Percentiles rank a stretch among this genome's conserved stretches.
Evolutionary conservation across 64 coral and sea anemone species (phyloP).

Genomic region (Orbicella faveolata): DNA sequence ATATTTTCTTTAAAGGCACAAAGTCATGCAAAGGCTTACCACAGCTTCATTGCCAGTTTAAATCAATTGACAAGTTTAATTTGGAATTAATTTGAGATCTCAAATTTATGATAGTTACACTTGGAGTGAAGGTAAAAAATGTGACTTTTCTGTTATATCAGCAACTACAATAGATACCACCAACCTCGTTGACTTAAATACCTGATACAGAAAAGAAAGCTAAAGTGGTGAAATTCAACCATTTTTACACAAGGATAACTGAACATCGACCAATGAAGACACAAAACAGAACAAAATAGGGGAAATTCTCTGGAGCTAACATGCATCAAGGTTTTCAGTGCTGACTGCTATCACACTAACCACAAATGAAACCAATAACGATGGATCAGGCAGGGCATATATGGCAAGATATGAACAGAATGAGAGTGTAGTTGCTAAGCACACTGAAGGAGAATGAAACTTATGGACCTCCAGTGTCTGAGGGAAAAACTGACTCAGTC

Average conservation of each 20-base stretch:
- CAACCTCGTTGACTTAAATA: neutral
- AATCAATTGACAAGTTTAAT: neutral
- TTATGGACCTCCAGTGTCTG: neutral
- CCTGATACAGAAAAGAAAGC: neutral
- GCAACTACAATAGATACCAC: neutral
- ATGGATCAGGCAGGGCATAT: neutral
- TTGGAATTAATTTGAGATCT: slow-evolving; percentile 14
- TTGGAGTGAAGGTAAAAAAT: neutral
- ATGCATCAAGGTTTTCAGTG: neutral
- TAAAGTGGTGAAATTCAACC: neutral
- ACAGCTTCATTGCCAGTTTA: neutral
- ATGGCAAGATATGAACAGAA: neutral
- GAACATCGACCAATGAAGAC: no score
- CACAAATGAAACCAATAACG: neutral
- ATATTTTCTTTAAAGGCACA: neutral
- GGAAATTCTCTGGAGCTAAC: no score
- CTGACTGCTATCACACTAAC: neutral
- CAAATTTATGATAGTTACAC: neutral
- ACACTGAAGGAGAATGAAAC: neutral
- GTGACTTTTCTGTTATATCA: neutral
- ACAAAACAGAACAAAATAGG: no score
- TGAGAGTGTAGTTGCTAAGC: neutral
- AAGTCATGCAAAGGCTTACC: neutral
- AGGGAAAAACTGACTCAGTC: neutral
- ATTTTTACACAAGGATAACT: no score